These are phyloP conservation scores for Thelaira solivaga DNA, from an alignment of 2,888 invertebrate species.

Conservation along the genomic window DNA sequence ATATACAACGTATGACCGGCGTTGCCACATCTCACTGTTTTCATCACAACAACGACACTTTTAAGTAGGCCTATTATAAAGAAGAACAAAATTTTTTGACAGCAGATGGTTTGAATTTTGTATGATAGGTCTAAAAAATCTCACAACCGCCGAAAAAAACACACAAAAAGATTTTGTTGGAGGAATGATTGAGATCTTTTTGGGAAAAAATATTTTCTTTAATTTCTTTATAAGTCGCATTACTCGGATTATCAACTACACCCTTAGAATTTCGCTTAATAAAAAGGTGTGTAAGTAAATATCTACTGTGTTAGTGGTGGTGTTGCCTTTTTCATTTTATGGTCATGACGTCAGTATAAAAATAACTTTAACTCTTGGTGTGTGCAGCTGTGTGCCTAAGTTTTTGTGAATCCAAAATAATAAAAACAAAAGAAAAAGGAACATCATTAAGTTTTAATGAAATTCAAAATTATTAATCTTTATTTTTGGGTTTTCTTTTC, in stretches of 20 bases:
- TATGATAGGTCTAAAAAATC: too few relatives aligned
- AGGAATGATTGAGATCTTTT: too few relatives aligned
- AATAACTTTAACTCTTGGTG: constrained; percentile 11
- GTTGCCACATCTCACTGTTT: too few relatives aligned
- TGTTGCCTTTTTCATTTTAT: not conserved
- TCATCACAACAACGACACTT: too few relatives aligned
- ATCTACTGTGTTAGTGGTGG: not conserved
- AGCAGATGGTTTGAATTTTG: too few relatives aligned
- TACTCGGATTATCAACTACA: too few relatives aligned
- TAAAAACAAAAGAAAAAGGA: not conserved
- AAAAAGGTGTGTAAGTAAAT: not conserved
- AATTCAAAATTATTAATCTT: not conserved
- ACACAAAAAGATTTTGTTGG: not conserved
- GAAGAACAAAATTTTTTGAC: too few relatives aligned
- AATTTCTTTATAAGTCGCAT: too few relatives aligned
- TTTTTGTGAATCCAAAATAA: not conserved
- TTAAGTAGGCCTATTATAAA: too few relatives aligned
- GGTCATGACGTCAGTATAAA: constrained; percentile 7
- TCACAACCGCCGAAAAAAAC: not conserved
- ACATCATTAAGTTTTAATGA: constrained; percentile 7
- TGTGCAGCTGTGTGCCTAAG: not conserved
- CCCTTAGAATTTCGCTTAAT: too few relatives aligned
- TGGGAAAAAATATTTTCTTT: too few relatives aligned
- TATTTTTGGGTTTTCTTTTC: not conserved
- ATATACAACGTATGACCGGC: too few relatives aligned